These are phyloP conservation scores for Hucho hucho DNA, from an alignment of 2,113 vertebrate genomes.

Conservation along the genomic window DNA sequence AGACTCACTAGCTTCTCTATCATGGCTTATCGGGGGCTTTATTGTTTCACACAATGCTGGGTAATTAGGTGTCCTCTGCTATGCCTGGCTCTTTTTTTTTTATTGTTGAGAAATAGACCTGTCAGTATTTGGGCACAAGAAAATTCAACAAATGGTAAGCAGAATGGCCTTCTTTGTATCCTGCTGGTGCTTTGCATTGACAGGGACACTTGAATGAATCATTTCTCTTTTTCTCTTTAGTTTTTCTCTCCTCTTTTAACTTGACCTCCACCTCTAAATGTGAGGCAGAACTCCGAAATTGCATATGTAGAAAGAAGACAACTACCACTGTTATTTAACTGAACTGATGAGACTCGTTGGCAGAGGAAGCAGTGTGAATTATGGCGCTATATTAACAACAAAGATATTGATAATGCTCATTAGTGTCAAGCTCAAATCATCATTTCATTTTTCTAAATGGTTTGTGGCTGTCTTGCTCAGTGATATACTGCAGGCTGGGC, in stretches of 20 bases:
- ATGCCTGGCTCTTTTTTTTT: constrained; percentile 60
- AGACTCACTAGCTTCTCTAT: constrained; percentile 47
- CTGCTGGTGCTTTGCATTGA: constrained; percentile 64
- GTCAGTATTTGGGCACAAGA: constrained; percentile 75
- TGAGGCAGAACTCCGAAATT: constrained; percentile 35
- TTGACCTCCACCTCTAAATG: constrained; percentile 48
- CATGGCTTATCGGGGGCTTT: constrained; percentile 72
- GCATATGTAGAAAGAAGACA: constrained; percentile 18
- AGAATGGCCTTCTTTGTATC: constrained; percentile 74
- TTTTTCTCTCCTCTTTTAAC: constrained; percentile 45
- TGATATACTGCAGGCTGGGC: too few species aligned
- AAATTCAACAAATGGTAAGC: constrained; percentile 76
- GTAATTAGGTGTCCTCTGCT: constrained; percentile 79
- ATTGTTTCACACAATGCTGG: constrained; percentile 74
- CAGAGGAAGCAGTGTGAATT: too few species aligned
- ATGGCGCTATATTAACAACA: too few species aligned
- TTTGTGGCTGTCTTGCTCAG: too few species aligned
- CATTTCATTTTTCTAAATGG: too few species aligned
- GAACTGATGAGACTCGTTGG: too few species aligned
- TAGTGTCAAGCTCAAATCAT: too few species aligned
- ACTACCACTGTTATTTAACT: too few species aligned
- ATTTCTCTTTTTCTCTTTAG: not conserved
- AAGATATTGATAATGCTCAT: too few species aligned
- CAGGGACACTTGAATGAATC: constrained; percentile 65
- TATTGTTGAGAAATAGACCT: constrained; percentile 76